Evolutionary conservation across 2,888 invertebrate genomes (phyloP).

Genomic region (Sinopyrophorus schimmeli): DNA sequence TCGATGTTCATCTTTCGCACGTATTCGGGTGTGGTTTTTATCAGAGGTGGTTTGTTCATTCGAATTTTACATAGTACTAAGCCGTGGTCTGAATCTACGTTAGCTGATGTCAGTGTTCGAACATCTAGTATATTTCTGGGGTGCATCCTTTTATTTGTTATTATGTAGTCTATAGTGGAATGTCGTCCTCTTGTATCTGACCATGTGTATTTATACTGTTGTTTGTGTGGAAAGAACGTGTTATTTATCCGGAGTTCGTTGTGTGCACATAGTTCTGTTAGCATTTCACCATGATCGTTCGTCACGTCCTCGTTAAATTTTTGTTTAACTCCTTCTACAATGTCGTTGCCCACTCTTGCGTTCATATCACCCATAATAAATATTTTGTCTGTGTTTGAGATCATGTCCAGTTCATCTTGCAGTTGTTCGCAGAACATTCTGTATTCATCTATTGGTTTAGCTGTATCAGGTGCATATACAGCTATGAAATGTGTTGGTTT

Average conservation of each 20-base stretch:
- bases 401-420: not conserved
- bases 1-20: not conserved
- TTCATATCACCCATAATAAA: too few species aligned
- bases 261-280: too few species aligned
- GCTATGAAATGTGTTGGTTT: not conserved
- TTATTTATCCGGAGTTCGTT: conserved; percentile 2
- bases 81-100: not conserved
- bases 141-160: conserved; percentile 4
- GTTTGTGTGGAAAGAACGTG: conserved; percentile 6
- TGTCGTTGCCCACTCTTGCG: too few species aligned
- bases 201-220: too few species aligned
- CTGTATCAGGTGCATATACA: conserved; percentile 2
- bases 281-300: too few species aligned
- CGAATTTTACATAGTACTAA: not conserved
- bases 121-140: too few species aligned
- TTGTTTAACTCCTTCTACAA: too few species aligned
- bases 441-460: not conserved
- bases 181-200: conserved; percentile 4
- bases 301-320: too few species aligned
- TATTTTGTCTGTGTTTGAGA: not conserved
- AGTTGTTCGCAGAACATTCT: not conserved
- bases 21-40: conserved; percentile 1
- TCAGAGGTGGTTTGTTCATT: not conserved
- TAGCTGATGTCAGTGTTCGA: too few species aligned
- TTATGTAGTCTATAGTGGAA: conserved; percentile 3